Base-by-base conservation (phyloP, 2,113 vertebrate species). In the Hassar affinis region DNA sequence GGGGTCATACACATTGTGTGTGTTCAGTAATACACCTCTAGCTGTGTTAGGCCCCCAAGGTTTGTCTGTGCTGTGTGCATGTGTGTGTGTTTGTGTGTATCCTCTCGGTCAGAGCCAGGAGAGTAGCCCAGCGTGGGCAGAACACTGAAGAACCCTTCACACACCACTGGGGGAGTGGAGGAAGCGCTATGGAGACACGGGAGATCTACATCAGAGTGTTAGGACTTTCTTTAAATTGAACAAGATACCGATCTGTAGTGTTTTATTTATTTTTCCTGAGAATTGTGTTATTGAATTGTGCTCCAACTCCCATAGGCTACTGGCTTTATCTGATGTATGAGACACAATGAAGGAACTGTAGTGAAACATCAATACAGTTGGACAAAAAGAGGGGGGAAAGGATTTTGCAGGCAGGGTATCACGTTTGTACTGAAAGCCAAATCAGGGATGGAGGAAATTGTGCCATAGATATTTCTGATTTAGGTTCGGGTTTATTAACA, bases 21-120 rank as follows among this genome's bases (percentile, higher is more conserved):
- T 84, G 64, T 90, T 86, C 81, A 83, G 86, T 85, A 59, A 45
- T 85, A 84, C 80, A 88, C 85, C 83, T 88, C 27, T 54, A 83
- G 82, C 87, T 87, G 85, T 78, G 87, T 86, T 59, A 78, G 87
- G 82, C 88, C 54, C 79, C 17, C 4, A 9, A 18, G 76, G 87
- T 61, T 57, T 59, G 66, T 86, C 79, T 84, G 78, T 76, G 33
- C 35, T 51, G 27, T 33, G 12, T 74, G 27, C 35, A 30, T 76
- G 47, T 52, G 42, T 45, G 18, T 69, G 68, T 71, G 38, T 51
- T 38, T n/a, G 78, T 84, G 82, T 54, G 61, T 35, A 57, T 84
- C 52, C 18, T 51, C 61, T 78, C 66, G 33, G 69, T 86, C 54
- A 64, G 71, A 42, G 27, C 59, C 77, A 74, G 66, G 75, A 87